phyloP scores from a whole-genome alignment of 2,888 invertebrate genomes.

The Oscheius sp. region DNA sequence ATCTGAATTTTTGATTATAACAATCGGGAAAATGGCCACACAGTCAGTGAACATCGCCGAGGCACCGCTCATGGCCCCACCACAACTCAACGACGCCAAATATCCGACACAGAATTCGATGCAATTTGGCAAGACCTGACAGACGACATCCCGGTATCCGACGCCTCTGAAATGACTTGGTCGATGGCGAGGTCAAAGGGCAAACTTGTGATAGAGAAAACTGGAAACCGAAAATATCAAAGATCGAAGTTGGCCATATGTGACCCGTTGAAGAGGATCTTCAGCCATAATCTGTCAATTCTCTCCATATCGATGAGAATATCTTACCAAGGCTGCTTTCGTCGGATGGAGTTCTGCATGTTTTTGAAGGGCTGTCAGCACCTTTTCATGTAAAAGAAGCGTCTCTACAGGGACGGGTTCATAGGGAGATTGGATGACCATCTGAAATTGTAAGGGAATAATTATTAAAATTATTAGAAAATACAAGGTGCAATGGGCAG shows the following conservation, averaged over 20 bases:
- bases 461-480: neutral
- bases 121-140: conserved; percentile 62
- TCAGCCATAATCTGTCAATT: conserved; percentile 36
- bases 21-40: conserved; percentile 37
- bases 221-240: conserved; percentile 18
- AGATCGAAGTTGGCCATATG: conserved; percentile 18
- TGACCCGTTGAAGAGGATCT: conserved; percentile 20
- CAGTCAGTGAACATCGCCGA: conserved; percentile 63
- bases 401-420: conserved; percentile 37
- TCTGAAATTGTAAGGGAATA: neutral
- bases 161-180: conserved; percentile 44
- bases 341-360: conserved; percentile 26
- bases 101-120: conserved; percentile 58
- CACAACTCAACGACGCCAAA: conserved; percentile 47
- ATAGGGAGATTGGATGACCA: conserved; percentile 34
- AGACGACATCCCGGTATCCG: conserved; percentile 56
- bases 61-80: conserved; percentile 61
- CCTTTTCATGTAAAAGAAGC: conserved; percentile 37
- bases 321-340: conserved; percentile 33
- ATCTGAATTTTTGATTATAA: conserved; percentile 42
- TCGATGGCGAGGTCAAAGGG: neutral
- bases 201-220: conserved; percentile 32
- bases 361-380: conserved; percentile 30
- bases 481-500: neutral
- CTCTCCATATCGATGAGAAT: neutral